Percentiles rank a stretch among this genome's conserved stretches.
phyloP scores from a whole-genome alignment of 2,888 invertebrate genomes.

The Volucella bombylans region DNA sequence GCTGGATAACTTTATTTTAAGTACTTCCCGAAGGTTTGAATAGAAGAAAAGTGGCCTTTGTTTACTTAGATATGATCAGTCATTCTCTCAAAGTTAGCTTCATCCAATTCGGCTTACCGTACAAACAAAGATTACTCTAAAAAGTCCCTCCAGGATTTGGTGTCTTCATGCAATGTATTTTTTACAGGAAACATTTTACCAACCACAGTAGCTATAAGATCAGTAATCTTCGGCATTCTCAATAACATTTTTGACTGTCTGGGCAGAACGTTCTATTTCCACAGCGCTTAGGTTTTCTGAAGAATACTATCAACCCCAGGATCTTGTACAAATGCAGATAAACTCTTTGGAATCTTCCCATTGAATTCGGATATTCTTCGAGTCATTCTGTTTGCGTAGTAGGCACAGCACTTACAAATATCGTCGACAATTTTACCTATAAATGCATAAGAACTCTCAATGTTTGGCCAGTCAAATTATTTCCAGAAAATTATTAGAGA shows the following conservation, averaged over 20 bases:
- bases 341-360: slow-evolving; percentile 87
- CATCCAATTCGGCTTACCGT: slow-evolving; percentile 92
- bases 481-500: slow-evolving; percentile 97
- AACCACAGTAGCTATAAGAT: slow-evolving; percentile 92
- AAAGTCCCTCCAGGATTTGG: slow-evolving; percentile 92
- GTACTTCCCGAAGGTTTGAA: slow-evolving; percentile 92
- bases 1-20: slow-evolving; percentile 92
- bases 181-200: slow-evolving; percentile 92
- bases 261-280: slow-evolving; percentile 91
- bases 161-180: slow-evolving; percentile 90
- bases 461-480: slow-evolving; percentile 96
- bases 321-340: slow-evolving; percentile 92
- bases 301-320: slow-evolving; percentile 91
- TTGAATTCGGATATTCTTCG: slow-evolving; percentile 88
- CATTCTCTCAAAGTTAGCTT: slow-evolving; percentile 94
- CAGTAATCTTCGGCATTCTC: slow-evolving; percentile 94
- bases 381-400: slow-evolving; percentile 94
- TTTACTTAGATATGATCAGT: slow-evolving; percentile 93
- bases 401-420: slow-evolving; percentile 95
- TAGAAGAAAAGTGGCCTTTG: slow-evolving; percentile 95
- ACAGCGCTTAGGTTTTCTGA: slow-evolving; percentile 86
- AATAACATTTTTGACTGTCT: slow-evolving; percentile 91
- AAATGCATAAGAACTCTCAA: slow-evolving; percentile 94
- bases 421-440: slow-evolving; percentile 97
- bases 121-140: slow-evolving; percentile 95